Base-by-base conservation (phyloP, 2,888 invertebrate species). In the Pollenia amentaria region DNA sequence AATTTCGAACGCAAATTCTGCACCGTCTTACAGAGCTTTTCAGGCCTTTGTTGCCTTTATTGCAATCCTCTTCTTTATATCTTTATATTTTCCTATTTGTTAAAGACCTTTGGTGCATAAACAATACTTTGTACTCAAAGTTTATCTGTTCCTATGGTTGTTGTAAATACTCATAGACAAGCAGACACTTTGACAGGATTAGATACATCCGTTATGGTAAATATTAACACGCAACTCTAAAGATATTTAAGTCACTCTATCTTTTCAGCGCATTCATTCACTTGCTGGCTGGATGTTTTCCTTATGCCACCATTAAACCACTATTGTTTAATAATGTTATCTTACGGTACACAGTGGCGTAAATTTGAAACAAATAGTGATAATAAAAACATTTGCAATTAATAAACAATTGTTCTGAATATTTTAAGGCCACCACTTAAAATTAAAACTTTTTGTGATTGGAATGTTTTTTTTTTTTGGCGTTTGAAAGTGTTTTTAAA, bases 181-280 rank as follows among this genome's bases (percentile, higher is more conserved):
- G 44, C 14, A 60, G 81, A 76, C 72, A 87, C 64, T 77, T 76
- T 87, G 83, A 87, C 83, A 83, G 83, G 79, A 83, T 87, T 83
- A 87, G 76, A 72, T 62, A 83, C 65, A 83, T 82, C 78, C 78
- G 82, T 78, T 82, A 75, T 55, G 82, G 75, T 51, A 69, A 78
- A 78, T 82, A 85, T 67, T 72, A 85, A 77, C 77, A 81, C 81
- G 85, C 85, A 85, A 77, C 80, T 77, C 67, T 77, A 67, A 77
- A 67, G 73, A 67, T 72, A 51, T 65, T 78, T 55, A 53, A 81
- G 46, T 75, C 16, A 67, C 9, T 73, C 18, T 60, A 51, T 12
- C 57, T 75, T 65, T 75, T 51, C 16, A 44, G 38, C 18, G 12
- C 12, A 64, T 18, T 18, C 12, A 46, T 21, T 40, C 64, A 64